Base-by-base conservation (phyloP, 2,113 vertebrate species). In the Corythoichthys intestinalis region DNA sequence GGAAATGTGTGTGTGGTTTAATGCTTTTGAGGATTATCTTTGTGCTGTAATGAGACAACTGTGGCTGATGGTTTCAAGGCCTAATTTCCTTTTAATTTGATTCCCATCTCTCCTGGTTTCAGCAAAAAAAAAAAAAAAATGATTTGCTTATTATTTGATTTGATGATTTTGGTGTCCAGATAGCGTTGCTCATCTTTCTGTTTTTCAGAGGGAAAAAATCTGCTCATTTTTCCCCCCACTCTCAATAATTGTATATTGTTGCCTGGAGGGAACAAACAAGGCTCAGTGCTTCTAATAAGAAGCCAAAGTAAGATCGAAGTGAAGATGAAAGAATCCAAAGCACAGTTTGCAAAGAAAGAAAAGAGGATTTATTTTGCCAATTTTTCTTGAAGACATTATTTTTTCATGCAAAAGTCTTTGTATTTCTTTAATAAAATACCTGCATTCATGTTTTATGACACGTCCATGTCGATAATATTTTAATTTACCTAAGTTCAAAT, bases 61-160 rank as follows among this genome's bases (percentile, higher is more conserved):
- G 82, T 76, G 77, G 74, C 84, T 86, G 86, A 84, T 88, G 84
- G 86, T 82, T 88, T 72, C 50, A 74, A 73, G 86, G 87, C 84
- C 84, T 89, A 86, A 86, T 90, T 89, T 88, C 68, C 81, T 88
- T 89, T 87, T 88, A 90, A 90, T 90, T 87, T 86, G 84, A 90
- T 90, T 86, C 79, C 65, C 63, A 88, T 86, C 86, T 89, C 86
- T 81, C 72, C 82, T 83, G 85, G 79, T 89, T 87, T 81, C 72
- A 64, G 87, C 75, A 81, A 77, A 35, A 87, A 82, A 86, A 87
- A 39, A 44, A 46, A 61, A 62, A 63, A 63, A 28, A 34, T 28
- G n/a, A 71, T 87, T 82, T 72, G 80, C 76, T 84, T 87, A 85
- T 89, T 86, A 86, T 89, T 89, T 85, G 84, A 83, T 84, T 85